phyloP scores from a whole-genome alignment of 92 coral and sea anemone species.

The Actinostola sp. region DNA sequence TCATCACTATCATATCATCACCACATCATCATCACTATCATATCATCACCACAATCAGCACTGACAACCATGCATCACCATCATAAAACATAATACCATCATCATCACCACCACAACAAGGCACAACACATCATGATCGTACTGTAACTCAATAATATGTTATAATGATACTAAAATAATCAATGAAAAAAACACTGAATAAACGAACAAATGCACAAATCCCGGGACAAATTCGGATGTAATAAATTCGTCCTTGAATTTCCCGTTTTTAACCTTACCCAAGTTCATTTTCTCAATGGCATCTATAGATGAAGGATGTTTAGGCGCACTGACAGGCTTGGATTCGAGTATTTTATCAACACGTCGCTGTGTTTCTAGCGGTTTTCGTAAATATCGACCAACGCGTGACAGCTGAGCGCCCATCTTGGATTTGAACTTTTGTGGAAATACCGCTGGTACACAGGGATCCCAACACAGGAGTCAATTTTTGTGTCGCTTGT shows the following conservation, averaged over 20 bases:
- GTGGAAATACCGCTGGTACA: conserved; percentile 42
- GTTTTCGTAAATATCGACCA: conserved; percentile 68
- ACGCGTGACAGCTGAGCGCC: conserved; percentile 77
- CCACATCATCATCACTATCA: no score
- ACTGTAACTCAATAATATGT: no score
- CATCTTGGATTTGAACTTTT: conserved; percentile 65
- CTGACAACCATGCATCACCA: no score
- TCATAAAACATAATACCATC: no score
- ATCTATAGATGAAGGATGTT: conserved; percentile 76
- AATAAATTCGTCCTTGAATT: background rate
- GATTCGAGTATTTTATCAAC: conserved; percentile 80
- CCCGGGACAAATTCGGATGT: background rate
- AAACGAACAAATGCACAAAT: no score
- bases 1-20: no score
- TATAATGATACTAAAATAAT: no score
- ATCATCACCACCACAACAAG: no score
- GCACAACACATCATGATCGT: no score
- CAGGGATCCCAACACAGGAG: conserved; percentile 4
- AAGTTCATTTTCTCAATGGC: conserved; percentile 40
- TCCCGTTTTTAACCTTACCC: conserved; percentile 9
- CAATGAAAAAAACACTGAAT: no score
- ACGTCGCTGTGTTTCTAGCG: conserved; percentile 69
- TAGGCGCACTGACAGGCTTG: conserved; percentile 84
- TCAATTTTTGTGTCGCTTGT: no score
- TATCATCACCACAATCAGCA: no score